Base-by-base conservation (phyloP, 2,888 invertebrate species). In the Platycheirus albimanus region DNA sequence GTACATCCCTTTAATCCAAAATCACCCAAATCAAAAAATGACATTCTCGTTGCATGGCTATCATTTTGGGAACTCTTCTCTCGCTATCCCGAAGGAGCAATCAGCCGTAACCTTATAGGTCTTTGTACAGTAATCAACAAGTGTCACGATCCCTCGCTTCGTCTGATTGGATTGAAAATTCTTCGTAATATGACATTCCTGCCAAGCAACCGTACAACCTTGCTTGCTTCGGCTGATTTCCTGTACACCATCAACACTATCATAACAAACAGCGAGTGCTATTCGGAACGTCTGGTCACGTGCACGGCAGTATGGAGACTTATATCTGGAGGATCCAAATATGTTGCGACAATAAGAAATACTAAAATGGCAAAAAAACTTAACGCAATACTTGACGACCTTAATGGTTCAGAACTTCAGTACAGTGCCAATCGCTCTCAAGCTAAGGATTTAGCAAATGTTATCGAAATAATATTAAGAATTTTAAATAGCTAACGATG, bases 181-280 rank as follows among this genome's bases (percentile, higher is more conserved):
- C 72, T 90, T 13, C 87, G 90, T 24, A 91, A 91, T 86, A 89
- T 91, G 89, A 85, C 89, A 74, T 91, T 91, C 81, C 64, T 85
- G n/a, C 86, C 77, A 8, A 76, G 54, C 49, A 91, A 91, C 72
- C 87, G 90, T 5, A 77, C 86, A 3, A 86, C 87, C 5, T 80
- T 91, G 17, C 86, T 89, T 2, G 85, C 86, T 1, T 87, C 86
- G 2, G 76, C 85, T 5, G 88, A 88, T 38, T 89, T 88, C 6
- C 33, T 87, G 0, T 86, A 87, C 17, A 81, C 88, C 6, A 64
- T 88, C 28, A 84, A 86, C 54, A 85, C 87, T 15, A 86, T 90
- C 43, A 45, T 89, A 1, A 54, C 74, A n/a, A 84, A 83, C 19
- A 79, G 84, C 13, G 76, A 77, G 4, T 87, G 87, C 0, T 87